Conservation (phyloP, 2,113 vertebrate genomes). For the Coturnix japonica region DNA sequence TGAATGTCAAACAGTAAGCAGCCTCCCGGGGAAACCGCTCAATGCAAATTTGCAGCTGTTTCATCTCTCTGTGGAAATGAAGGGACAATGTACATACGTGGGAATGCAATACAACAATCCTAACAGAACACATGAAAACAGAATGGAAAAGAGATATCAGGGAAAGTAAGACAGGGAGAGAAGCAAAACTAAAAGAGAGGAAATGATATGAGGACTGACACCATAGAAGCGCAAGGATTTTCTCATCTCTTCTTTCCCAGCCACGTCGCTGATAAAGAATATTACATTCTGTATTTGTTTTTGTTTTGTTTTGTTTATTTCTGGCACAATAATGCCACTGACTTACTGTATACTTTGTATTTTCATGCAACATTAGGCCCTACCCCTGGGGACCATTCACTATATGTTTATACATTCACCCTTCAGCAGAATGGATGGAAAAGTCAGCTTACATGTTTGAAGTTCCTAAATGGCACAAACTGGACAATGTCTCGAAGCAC, state of each 20-base stretch:
- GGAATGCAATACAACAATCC: background rate
- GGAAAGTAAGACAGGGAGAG: background rate
- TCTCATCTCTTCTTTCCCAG: background rate
- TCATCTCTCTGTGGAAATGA: background rate
- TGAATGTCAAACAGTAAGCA: background rate
- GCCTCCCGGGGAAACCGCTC: background rate
- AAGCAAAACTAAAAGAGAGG: background rate
- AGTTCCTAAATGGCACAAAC: slow-evolving; percentile 97
- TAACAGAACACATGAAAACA: background rate
- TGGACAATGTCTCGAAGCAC: slow-evolving; percentile 96
- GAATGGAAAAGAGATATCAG: background rate
- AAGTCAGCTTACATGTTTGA: slow-evolving; percentile 90
- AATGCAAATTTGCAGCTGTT: background rate
- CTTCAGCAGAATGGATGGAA: background rate
- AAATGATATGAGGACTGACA: background rate
- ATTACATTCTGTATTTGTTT: background rate
- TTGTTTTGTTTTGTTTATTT: background rate
- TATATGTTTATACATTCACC: background rate
- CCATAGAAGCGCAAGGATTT: background rate
- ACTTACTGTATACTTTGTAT: background rate
- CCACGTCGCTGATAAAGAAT: background rate
- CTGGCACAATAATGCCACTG: background rate
- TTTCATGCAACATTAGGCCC: background rate
- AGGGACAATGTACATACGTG: background rate
- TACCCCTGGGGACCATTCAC: background rate